Conservation (phyloP, 1,140 invertebrate species). For the Philotrypesis tridentata region DNA sequence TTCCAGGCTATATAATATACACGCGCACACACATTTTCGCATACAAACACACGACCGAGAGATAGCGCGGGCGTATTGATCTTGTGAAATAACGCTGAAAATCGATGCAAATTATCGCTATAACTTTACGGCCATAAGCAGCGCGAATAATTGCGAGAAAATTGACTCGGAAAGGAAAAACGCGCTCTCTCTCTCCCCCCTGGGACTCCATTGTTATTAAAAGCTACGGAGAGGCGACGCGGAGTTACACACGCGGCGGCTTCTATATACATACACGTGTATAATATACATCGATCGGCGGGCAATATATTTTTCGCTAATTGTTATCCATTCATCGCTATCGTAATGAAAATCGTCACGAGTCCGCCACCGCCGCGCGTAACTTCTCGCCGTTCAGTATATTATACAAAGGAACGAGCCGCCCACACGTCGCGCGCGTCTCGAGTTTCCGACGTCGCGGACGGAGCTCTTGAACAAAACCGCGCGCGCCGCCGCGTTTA, state of each 20-base stretch:
- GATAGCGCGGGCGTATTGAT: neutral
- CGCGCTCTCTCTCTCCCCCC: no score
- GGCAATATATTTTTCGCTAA: neutral
- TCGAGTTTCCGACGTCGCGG: constrained; percentile 39
- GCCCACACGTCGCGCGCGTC: neutral
- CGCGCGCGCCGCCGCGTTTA: no score
- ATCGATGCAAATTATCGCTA: neutral
- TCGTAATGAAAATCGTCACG: neutral
- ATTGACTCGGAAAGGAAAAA: no score
- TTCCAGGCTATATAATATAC: neutral
- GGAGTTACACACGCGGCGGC: no score
- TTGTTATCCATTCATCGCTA: neutral
- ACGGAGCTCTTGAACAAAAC: constrained; percentile 33
- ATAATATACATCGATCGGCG: neutral
- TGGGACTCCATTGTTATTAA: no score
- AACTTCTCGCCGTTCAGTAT: no score
- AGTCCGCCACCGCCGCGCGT: no score
- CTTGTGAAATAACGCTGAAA: neutral
- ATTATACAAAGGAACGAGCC: constrained; percentile 6
- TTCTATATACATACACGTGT: no score
- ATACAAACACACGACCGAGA: no score
- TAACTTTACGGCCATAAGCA: neutral
- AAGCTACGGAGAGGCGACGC: no score
- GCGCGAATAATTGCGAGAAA: no score
- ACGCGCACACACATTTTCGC: neutral